These are phyloP conservation scores for Drosophila borealis DNA, from an alignment of 2,888 invertebrate genomes.

Conservation along the genomic window DNA sequence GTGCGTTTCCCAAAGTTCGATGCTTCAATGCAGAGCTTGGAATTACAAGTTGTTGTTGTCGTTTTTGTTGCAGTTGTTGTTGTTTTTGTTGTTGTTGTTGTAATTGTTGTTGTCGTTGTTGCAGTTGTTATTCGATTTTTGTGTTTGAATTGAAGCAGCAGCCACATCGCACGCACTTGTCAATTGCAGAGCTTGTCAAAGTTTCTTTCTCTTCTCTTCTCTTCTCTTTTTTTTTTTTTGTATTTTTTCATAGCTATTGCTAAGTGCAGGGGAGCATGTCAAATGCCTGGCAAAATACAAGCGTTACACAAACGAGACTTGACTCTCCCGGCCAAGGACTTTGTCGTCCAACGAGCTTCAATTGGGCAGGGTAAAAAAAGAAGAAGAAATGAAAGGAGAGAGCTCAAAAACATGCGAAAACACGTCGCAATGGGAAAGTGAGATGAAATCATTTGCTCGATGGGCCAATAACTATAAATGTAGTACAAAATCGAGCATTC, in stretches of 20 bases:
- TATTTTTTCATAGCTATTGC: conserved; percentile 15
- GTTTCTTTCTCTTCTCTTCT: conserved; percentile 7
- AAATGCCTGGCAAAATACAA: conserved; percentile 21
- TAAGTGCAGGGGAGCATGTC: conserved; percentile 45
- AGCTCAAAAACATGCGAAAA: conserved; percentile 14
- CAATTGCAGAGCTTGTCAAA: conserved; percentile 57
- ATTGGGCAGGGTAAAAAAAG: background rate
- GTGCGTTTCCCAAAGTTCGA: conserved; percentile 51
- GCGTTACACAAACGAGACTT: conserved; percentile 26
- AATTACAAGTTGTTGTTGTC: conserved; percentile 32
- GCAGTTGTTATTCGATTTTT: conserved; percentile 5
- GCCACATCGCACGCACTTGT: conserved; percentile 40
- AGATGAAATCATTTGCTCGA: conserved; percentile 14
- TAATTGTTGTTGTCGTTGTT: conserved; percentile 1
- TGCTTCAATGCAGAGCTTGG: conserved; percentile 60
- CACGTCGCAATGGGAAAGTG: conserved; percentile 3
- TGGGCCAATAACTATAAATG: conserved; percentile 12
- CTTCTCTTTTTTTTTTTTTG: background rate
- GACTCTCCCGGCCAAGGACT: conserved; percentile 5
- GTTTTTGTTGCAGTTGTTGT: conserved; percentile 18
- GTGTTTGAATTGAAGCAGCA: conserved; percentile 10
- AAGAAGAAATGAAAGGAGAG: background rate
- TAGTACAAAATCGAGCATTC: conserved; percentile 1
- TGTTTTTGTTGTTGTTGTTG: conserved; percentile 24
- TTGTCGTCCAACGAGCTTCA: background rate